phyloP scores from a whole-genome alignment of 2,113 vertebrate species.

The Sinocyclocheilus anshuiensis region DNA sequence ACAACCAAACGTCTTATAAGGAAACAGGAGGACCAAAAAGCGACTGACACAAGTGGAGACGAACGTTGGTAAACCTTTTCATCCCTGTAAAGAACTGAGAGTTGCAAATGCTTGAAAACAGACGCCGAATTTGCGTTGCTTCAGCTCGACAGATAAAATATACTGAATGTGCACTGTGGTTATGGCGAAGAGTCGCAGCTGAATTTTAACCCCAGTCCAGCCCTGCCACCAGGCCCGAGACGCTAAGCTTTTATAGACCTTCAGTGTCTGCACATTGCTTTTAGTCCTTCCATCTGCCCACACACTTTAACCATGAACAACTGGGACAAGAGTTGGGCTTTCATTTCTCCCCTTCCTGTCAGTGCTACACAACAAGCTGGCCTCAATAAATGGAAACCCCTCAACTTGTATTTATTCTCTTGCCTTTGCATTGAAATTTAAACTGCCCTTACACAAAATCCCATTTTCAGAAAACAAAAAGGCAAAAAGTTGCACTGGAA shows the following conservation, averaged over 20 bases:
- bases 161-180: background rate
- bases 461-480: conserved; percentile 46
- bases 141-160: background rate
- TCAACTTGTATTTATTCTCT: conserved; percentile 42
- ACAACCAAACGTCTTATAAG: background rate
- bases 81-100: background rate
- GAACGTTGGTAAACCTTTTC: background rate
- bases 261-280: conserved; percentile 11
- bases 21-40: background rate
- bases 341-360: background rate
- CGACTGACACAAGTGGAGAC: background rate
- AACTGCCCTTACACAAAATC: conserved; percentile 39
- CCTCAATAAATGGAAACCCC: conserved; percentile 23
- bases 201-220: too few species aligned
- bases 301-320: conserved; percentile 14
- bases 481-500: conserved; percentile 30
- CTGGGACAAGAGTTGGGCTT: background rate
- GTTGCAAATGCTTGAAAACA: background rate
- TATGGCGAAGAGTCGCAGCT: background rate
- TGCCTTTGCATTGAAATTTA: conserved; percentile 39
- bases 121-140: background rate
- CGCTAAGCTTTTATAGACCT: conserved; percentile 10
- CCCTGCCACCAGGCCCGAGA: background rate
- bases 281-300: conserved; percentile 32
- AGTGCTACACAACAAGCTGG: background rate